Base-by-base conservation (phyloP, 1,140 invertebrate genomes). In the Zelostemma sp. region DNA sequence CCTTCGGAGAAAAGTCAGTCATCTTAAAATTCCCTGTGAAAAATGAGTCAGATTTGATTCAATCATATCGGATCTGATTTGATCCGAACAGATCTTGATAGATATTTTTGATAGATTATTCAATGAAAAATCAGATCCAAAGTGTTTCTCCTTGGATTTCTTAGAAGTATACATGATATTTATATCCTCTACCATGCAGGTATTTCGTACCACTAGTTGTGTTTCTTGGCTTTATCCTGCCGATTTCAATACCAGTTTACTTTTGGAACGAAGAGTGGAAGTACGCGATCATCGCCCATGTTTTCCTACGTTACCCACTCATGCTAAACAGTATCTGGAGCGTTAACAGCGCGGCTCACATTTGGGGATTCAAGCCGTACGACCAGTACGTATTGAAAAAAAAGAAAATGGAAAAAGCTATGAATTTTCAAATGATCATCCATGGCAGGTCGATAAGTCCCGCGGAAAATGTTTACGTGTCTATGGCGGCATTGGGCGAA, bases 341-440 rank as follows among this genome's bases (percentile, higher is more conserved):
- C 31, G 92, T 95, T 1, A 95, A 95, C 78, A 92, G 90, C 74
- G 89, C 88, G 12, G 93, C 93, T 17, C 93, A 95, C 77, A 87
- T 92, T 58, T 93, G 88, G 83, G 93, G 93, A 8, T 86, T 85
- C 43, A 88, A 87, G 67, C 92, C 92, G 0, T 95, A 93, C 75
- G 91, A 95, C 79, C 84, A 88, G 91, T 88, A 88, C 5, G 33
- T 35, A 9, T 35, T 35, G 6, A 35, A 35, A 11, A 35, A 2
- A 35, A n/a, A n/a, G 1, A 35, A n/a, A n/a, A 1, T 35, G 1
- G 3, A 6, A 35, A 28, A 28, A 28, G 8, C 3, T 28, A 28
- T 28, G 25, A 28, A 28, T 28, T 28, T 3, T 4, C 3, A 28
- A 28, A 28, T 28, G n/a, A n/a, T n/a, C n/a, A n/a, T n/a, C n/a